Evolutionary conservation across 2,113 vertebrate species (phyloP), one percentile per base, ranked within the genome.

Genomic region (Odobenus rosmarus): DNA sequence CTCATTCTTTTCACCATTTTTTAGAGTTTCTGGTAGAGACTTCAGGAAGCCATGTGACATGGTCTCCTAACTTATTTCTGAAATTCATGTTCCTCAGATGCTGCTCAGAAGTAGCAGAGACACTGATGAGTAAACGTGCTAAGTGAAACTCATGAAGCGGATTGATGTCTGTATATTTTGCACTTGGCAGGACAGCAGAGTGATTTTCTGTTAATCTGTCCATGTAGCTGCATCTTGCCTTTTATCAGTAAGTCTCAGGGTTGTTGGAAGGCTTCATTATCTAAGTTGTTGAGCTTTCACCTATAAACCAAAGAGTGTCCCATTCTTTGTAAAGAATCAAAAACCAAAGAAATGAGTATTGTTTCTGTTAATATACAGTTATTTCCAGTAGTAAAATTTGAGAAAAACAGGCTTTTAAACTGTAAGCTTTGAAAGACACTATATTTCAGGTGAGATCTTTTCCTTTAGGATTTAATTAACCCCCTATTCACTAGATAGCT

Each of bases 311-410:
- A 36, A 85, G 39, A 74, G 28, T 13, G 46, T 90, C 19, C 59
- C 9, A 23, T 69, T 92, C 94, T 51, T 87, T 36, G 19, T 84
- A 53, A 80, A 82, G 19, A 92, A 77, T 62, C 42, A 62, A 57
- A 55, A 85, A 21, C 14, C 67, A 19, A 24, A 79, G 86, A 61
- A 57, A 69, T 69, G 10, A 69, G 31, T 61, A 72, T 55, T 59
- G 33, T 84, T 96, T 82, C 42, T 69, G 4, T 87, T 96, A 77
- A 49, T 53, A 51, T 23, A 57, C 2, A 15, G 1, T 88, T 93
- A 76, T 81, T 97, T 92, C 53, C n/a, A 53, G 80, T 57, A 62
- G 14, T 46, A 61, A 93, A 42, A 71, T 84, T 84, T 94, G 84
- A 94, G 59, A 72, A 86, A 84, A 39, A 57, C 31, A 23, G 16